These are phyloP conservation scores for Melikaiella ostensackeni DNA, from an alignment of 2,888 invertebrate genomes.

Conservation along the genomic window DNA sequence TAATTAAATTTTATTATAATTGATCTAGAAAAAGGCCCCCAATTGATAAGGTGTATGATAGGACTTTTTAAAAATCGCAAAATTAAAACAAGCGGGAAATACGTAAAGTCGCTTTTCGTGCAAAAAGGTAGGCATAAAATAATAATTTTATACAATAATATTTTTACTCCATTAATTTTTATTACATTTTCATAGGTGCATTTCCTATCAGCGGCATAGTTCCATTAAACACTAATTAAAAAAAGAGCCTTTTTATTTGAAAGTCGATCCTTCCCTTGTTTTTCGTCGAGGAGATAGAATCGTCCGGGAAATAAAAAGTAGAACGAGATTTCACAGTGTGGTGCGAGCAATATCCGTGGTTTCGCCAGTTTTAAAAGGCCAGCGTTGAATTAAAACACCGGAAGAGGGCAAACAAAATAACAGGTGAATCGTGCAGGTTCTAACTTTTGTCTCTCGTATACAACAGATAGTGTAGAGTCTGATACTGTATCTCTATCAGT, in stretches of 20 bases:
- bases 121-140: too few relatives aligned
- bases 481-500: background rate
- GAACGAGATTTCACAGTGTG: conserved; percentile 48
- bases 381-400: conserved; percentile 62
- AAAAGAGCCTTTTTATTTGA: background rate
- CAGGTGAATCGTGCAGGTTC: conserved; percentile 53
- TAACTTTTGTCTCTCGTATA: background rate
- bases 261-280: background rate
- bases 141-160: too few relatives aligned
- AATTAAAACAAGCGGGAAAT: too few relatives aligned
- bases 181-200: too few relatives aligned
- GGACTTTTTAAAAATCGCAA: too few relatives aligned
- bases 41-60: too few relatives aligned
- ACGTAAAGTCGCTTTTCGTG: too few relatives aligned
- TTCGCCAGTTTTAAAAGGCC: conserved; percentile 57
- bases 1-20: too few relatives aligned
- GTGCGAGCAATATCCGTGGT: conserved; percentile 57
- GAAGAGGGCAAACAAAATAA: conserved; percentile 64
- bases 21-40: too few relatives aligned
- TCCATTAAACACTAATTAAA: background rate
- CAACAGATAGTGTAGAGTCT: background rate
- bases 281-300: background rate
- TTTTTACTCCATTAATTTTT: too few relatives aligned
- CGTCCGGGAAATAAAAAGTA: conserved; percentile 5
- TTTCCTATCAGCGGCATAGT: background rate